Percentiles rank a stretch among this genome's conserved stretches.
Conservation (phyloP, 2,888 invertebrate species). For the Oxytorus armatus region DNA sequence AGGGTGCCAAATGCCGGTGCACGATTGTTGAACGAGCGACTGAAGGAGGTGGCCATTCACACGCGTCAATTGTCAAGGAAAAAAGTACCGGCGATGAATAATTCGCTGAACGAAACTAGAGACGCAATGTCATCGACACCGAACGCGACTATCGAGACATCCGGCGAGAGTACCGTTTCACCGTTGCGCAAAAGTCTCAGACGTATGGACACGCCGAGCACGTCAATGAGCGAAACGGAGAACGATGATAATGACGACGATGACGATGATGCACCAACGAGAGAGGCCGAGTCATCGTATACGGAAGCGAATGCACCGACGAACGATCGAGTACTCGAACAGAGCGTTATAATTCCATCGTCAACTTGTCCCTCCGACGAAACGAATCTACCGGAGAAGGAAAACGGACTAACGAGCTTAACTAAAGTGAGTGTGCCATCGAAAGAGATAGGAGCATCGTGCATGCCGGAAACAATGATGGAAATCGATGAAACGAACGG, state of each 20-base stretch:
- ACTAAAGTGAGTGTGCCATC: too few species aligned
- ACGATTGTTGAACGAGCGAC: slow-evolving; percentile 77
- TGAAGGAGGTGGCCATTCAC: slow-evolving; percentile 80
- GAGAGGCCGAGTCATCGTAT: slow-evolving; percentile 17
- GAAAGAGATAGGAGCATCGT: too few species aligned
- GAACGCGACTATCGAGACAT: background rate
- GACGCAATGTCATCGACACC: slow-evolving; percentile 12
- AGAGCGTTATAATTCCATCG: slow-evolving; percentile 11
- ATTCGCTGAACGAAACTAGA: background rate
- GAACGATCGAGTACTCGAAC: slow-evolving; percentile 2
- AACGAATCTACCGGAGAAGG: background rate
- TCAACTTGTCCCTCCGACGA: background rate
- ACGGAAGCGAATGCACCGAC: slow-evolving; percentile 2
- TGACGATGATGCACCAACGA: background rate
- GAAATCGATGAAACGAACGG: too few species aligned
- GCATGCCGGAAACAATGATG: too few species aligned
- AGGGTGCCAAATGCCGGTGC: slow-evolving; percentile 81
- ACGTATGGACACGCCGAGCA: slow-evolving; percentile 22
- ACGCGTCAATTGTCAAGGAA: slow-evolving; percentile 78
- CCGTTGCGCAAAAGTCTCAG: background rate
- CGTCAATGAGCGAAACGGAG: slow-evolving; percentile 36
- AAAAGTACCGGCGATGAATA: slow-evolving; percentile 67
- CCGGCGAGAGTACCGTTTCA: slow-evolving; percentile 4
- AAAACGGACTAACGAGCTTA: too few species aligned
- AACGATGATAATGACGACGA: slow-evolving; percentile 31